Percentiles rank a stretch among this genome's conserved stretches.
phyloP scores from a whole-genome alignment of 2,797 vertebrate species.

The Telmatherina bonti region DNA sequence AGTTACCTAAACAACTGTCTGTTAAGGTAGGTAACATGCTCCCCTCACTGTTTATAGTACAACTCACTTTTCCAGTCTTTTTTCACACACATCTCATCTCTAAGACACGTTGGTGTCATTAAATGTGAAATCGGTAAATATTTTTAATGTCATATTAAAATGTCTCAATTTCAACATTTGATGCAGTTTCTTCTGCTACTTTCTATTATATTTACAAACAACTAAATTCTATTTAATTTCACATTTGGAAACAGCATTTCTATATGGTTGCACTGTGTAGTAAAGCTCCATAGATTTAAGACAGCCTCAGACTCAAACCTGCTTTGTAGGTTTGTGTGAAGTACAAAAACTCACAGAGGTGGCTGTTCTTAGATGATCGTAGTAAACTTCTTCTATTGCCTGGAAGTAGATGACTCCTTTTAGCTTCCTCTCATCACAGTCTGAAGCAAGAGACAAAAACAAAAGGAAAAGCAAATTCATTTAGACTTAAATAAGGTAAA shows the following conservation, averaged over 20 bases:
- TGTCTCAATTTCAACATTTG: no score
- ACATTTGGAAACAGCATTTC: not conserved
- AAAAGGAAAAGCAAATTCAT: not conserved
- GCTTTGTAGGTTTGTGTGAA: not conserved
- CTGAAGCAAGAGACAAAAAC: slow-evolving; percentile 62
- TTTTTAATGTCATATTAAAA: no score
- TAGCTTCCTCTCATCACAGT: slow-evolving; percentile 90
- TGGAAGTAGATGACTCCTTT: slow-evolving; percentile 95
- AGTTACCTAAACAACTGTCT: no score
- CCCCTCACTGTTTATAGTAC: no score
- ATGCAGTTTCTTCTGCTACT: no score
- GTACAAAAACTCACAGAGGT: slow-evolving; percentile 80
- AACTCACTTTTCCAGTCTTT: no score
- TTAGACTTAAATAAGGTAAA: not conserved
- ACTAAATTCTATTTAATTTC: no score
- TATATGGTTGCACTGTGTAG: not conserved
- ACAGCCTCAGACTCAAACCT: not conserved
- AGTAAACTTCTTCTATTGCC: slow-evolving; percentile 92
- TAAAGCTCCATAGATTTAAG: not conserved
- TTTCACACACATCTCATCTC: no score
- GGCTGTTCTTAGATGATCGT: slow-evolving; percentile 89
- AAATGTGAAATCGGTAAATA: no score
- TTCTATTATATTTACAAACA: no score
- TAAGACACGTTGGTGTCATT: no score
- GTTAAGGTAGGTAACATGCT: no score